These are phyloP conservation scores for Eledone cirrhosa DNA, from an alignment of 2,888 invertebrate species.

Conservation along the genomic window DNA sequence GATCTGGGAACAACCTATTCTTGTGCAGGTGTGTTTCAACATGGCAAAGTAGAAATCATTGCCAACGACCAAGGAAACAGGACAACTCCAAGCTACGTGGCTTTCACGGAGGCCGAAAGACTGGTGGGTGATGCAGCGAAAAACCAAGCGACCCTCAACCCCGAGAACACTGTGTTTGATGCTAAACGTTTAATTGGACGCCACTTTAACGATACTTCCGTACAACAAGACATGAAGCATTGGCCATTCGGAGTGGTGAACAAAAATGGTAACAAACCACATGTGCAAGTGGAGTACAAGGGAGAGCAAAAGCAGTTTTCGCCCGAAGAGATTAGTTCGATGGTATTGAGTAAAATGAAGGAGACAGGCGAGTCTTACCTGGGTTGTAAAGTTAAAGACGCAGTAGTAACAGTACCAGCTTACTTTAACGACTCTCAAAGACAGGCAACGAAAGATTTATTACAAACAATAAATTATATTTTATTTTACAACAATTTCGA, in stretches of 20 bases:
- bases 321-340: conserved; percentile 88
- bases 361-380: conserved; percentile 66
- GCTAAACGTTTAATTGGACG: conserved; percentile 46
- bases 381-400: conserved; percentile 71
- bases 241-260: conserved; percentile 48
- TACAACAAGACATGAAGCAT: conserved; percentile 44
- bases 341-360: conserved; percentile 92
- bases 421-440: conserved; percentile 69
- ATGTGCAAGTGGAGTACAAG: conserved; percentile 69
- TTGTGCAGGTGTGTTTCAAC: conserved; percentile 61
- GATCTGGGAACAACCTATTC: conserved; percentile 87
- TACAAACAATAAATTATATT: no score
- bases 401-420: conserved; percentile 64
- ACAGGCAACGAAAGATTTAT: conserved; percentile 73
- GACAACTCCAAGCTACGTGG: conserved; percentile 78
- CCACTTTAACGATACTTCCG: conserved; percentile 37
- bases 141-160: conserved; percentile 73
- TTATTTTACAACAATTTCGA: no score
- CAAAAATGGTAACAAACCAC: conserved; percentile 47
- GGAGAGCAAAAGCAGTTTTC: conserved; percentile 85
- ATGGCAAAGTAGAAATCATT: conserved; percentile 68
- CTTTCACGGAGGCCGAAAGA: conserved; percentile 72
- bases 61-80: conserved; percentile 73
- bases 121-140: conserved; percentile 67
- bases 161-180: conserved; percentile 75